Evolutionary conservation across 1,140 invertebrate genomes (phyloP).

Genomic region (Ceratitis capitata): DNA sequence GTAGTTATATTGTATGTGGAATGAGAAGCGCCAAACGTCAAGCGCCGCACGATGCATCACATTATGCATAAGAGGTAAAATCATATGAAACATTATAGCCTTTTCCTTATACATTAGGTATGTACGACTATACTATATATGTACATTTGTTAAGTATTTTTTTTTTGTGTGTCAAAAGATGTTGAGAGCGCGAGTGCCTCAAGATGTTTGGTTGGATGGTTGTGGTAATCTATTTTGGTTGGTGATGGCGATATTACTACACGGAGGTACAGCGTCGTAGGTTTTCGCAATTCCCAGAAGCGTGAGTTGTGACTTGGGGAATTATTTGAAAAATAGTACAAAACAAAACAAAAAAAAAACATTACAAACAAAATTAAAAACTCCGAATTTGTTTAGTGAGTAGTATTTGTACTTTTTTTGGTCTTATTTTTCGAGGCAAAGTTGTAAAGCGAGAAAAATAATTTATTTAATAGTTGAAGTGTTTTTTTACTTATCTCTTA

Average conservation of each 20-base stretch:
- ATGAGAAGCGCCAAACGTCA: constrained; percentile 30
- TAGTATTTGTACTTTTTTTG: not conserved
- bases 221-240: not conserved
- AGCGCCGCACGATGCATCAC: constrained; percentile 31
- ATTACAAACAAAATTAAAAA: not conserved
- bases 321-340: not conserved
- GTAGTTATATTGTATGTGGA: not conserved
- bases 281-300: constrained; percentile 26
- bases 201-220: not conserved
- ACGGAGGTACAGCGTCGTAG: not conserved
- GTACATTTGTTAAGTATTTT: not conserved
- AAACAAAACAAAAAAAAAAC: not conserved
- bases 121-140: not conserved
- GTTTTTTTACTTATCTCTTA: too few species aligned
- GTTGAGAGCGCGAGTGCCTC: not conserved
- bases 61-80: constrained; percentile 31
- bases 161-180: not conserved
- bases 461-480: too few species aligned
- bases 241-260: not conserved
- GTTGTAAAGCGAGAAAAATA: not conserved
- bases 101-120: not conserved
- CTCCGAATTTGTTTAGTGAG: not conserved
- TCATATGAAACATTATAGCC: constrained; percentile 32
- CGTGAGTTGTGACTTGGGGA: not conserved
- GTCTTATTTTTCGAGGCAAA: not conserved